phyloP scores from a whole-genome alignment of 2,113 vertebrate genomes.

The Pomatostomus ruficeps region DNA sequence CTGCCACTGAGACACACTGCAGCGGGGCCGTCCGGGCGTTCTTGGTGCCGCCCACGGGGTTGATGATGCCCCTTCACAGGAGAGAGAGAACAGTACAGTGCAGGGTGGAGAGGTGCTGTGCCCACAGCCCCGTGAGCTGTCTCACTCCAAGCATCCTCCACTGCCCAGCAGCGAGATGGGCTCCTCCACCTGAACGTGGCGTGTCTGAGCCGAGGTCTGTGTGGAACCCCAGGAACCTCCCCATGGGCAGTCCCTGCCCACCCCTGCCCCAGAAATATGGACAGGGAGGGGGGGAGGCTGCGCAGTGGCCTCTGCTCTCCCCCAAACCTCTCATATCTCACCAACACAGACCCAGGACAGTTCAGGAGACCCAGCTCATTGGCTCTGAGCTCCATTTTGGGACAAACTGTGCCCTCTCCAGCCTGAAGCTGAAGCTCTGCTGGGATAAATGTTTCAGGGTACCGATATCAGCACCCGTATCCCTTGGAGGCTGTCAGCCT shows the following conservation, averaged over 20 bases:
- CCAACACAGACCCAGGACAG: background rate
- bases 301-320: background rate
- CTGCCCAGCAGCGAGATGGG: rapidly evolving
- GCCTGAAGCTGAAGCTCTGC: background rate
- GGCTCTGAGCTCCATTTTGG: background rate
- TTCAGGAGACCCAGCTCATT: background rate
- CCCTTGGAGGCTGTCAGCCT: background rate
- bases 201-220: background rate
- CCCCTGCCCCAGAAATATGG: background rate
- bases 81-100: constrained; percentile 41
- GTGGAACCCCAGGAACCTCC: background rate
- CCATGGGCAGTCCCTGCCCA: background rate
- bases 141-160: background rate
- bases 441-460: background rate
- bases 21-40: constrained; percentile 87
- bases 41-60: constrained; percentile 87
- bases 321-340: background rate
- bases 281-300: background rate
- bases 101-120: background rate
- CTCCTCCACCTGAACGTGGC: background rate
- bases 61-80: constrained; percentile 87
- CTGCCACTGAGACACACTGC: constrained; percentile 90
- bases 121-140: background rate
- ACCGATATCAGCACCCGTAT: background rate
- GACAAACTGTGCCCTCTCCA: background rate